Conservation (phyloP, 1,140 invertebrate genomes). For the Nilaparvata lugens region DNA sequence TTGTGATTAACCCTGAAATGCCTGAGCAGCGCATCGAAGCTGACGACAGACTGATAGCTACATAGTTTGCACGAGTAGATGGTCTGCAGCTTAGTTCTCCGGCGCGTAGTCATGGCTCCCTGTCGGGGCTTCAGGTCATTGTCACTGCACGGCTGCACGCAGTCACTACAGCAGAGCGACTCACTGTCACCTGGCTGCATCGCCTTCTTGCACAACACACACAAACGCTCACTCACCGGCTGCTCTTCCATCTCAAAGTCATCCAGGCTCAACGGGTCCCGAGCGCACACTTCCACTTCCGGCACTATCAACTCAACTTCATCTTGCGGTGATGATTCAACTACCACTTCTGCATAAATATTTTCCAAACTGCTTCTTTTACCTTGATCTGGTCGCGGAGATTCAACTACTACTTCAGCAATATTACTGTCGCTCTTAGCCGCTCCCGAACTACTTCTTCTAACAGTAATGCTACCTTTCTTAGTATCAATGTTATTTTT, state of each 20-base stretch:
- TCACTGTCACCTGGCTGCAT: conserved; percentile 5
- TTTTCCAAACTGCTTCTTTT: no score
- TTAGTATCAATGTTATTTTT: background rate
- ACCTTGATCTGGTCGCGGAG: background rate
- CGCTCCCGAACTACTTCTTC: no score
- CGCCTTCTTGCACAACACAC: conserved; percentile 12
- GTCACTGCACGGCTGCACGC: background rate
- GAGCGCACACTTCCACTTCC: background rate
- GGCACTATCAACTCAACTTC: background rate
- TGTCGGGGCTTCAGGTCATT: background rate
- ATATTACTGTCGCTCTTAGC: background rate
- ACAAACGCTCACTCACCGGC: background rate
- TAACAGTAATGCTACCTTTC: background rate
- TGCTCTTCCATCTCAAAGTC: conserved; percentile 7
- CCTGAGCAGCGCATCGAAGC: no score
- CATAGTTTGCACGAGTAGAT: background rate
- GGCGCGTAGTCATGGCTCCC: background rate
- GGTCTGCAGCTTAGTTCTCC: background rate
- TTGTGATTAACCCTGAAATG: no score
- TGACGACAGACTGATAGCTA: background rate
- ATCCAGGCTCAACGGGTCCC: conserved; percentile 13
- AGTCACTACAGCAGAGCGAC: conserved; percentile 12
- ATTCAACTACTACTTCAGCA: background rate
- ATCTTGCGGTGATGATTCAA: background rate
- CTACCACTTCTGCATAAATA: background rate